Percentiles rank a stretch among this genome's conserved stretches.
These are phyloP conservation scores for Propsilocerus akamusi DNA, from an alignment of 1,140 invertebrate genomes.

Conservation along the genomic window DNA sequence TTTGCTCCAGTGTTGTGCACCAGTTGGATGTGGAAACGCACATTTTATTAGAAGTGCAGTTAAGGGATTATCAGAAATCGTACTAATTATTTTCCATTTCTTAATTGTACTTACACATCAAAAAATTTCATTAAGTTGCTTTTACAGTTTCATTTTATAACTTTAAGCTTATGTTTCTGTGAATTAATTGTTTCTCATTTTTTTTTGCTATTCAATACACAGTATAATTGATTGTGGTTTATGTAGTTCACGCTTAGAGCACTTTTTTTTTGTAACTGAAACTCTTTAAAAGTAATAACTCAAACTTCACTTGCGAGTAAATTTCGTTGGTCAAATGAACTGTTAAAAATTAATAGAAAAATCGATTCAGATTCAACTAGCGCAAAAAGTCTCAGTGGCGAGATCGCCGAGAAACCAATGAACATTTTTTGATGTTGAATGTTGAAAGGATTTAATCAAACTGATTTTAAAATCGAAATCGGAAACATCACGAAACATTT, in stretches of 20 bases:
- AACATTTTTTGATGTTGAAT: conserved; percentile 3
- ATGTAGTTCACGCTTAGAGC: neutral
- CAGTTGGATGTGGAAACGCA: neutral
- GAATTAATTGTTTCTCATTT: neutral
- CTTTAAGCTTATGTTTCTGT: neutral
- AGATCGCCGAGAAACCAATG: neutral
- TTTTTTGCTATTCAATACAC: neutral
- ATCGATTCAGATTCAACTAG: no score
- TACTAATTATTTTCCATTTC: neutral
- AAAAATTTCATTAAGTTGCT: conserved; percentile 2
- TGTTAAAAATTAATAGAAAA: no score
- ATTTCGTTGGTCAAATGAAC: no score
- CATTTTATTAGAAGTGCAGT: neutral
- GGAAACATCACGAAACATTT: neutral
- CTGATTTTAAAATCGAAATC: neutral
- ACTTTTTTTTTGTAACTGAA: neutral
- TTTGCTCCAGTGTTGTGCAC: neutral
- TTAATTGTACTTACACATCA: neutral
- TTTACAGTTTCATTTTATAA: neutral
- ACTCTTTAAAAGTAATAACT: neutral
- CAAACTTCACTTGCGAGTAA: neutral
- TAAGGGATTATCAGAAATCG: neutral
- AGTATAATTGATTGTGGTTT: neutral
- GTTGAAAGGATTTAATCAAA: conserved; percentile 3
- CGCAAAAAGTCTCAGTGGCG: no score